Evolutionary conservation across 1,140 invertebrate species (phyloP).

Genomic region (Drosophila sp.): DNA sequence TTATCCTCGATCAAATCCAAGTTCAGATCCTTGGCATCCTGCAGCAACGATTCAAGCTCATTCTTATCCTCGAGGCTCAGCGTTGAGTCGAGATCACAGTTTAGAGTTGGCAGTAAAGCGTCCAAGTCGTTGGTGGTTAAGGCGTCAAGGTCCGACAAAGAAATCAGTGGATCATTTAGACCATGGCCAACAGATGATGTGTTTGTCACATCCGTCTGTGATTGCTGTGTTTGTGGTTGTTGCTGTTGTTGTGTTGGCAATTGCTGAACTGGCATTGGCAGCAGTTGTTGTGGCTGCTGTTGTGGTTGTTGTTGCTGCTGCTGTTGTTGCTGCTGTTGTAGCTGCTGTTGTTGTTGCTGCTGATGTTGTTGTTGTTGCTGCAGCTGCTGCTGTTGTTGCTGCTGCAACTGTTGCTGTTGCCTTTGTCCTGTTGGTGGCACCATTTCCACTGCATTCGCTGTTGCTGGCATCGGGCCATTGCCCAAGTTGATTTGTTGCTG

Average conservation of each 20-base stretch:
- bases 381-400: constrained; percentile 6
- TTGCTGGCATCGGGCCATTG: constrained; percentile 40
- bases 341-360: constrained; percentile 43
- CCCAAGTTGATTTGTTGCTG: constrained; percentile 84
- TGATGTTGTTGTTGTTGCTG: constrained; percentile 42
- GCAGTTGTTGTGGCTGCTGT: constrained; percentile 40
- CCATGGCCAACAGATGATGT: constrained; percentile 38
- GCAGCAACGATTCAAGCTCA: constrained; percentile 81
- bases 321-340: constrained; percentile 45
- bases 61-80: constrained; percentile 86
- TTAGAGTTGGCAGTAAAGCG: constrained; percentile 87
- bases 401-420: constrained; percentile 1
- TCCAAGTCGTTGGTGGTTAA: constrained; percentile 87
- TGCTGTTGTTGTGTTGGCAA: constrained; percentile 21
- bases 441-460: constrained; percentile 22
- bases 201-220: constrained; percentile 29
- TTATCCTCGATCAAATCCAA: constrained; percentile 82
- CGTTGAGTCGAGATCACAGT: constrained; percentile 85
- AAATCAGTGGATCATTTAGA: constrained; percentile 72
- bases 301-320: constrained; percentile 41
- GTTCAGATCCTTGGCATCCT: constrained; percentile 84
- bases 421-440: constrained; percentile 7
- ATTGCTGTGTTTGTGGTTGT: constrained; percentile 40
- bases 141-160: constrained; percentile 84
- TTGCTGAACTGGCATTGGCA: constrained; percentile 23